Percentiles rank a stretch among this genome's conserved stretches.
These are phyloP conservation scores for Salarias fasciatus DNA, from an alignment of 2,797 vertebrate species.

Conservation along the genomic window DNA sequence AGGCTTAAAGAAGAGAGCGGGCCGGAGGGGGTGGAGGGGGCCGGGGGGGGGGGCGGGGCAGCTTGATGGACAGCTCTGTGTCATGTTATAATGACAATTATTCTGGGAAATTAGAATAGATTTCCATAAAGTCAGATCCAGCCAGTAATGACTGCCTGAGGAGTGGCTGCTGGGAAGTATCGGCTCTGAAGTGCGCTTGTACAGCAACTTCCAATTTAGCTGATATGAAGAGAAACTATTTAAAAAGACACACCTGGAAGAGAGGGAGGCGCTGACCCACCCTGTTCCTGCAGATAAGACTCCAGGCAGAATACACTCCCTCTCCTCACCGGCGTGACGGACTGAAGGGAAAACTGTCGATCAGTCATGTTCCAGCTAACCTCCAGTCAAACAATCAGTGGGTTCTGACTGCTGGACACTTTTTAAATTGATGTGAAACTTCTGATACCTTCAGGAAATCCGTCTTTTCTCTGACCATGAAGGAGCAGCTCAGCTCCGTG, in stretches of 20 bases:
- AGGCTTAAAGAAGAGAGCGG: conserved; percentile 58
- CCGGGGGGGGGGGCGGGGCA: conserved; percentile 41
- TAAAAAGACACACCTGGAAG: conserved; percentile 4
- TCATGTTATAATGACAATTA: conserved; percentile 57
- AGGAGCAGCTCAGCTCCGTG: no score
- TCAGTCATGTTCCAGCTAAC: no score
- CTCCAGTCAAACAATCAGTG: no score
- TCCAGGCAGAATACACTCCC: no score
- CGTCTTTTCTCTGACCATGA: no score
- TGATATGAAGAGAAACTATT: background rate
- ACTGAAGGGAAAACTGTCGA: no score
- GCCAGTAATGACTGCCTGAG: conserved; percentile 40
- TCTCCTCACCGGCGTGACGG: no score
- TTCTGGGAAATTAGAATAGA: conserved; percentile 58
- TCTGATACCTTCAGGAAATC: no score
- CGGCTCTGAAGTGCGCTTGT: conserved; percentile 18
- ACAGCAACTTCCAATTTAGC: conserved; percentile 14
- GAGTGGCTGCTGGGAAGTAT: conserved; percentile 23
- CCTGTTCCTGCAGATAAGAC: no score
- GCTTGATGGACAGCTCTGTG: conserved; percentile 59
- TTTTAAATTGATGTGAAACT: no score
- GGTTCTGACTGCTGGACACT: no score
- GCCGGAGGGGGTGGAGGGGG: conserved; percentile 38
- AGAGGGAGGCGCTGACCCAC: background rate
- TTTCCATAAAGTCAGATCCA: conserved; percentile 57